Base-by-base conservation (phyloP, 2,888 invertebrate species). In the Alviniconcha strummeri region DNA sequence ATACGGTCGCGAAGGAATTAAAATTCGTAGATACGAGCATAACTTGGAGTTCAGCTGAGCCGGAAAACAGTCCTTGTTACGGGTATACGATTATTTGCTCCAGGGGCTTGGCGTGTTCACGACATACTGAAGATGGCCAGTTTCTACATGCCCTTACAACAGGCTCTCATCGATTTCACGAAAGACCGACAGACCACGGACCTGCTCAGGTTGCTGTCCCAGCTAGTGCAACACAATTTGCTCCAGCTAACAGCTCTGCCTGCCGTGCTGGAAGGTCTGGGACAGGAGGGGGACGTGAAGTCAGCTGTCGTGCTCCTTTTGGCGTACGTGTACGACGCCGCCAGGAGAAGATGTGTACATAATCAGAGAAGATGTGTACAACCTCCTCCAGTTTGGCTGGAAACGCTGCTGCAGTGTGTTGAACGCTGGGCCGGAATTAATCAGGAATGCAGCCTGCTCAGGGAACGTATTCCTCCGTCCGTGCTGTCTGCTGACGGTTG, bases 31-130 rank as follows among this genome's bases (percentile, higher is more conserved):
- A 36, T 36, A 36, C 36, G 36, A 36, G 36, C 36, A 36, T 36
- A 36, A 36, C 36, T n/a, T n/a, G n/a, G 36, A 36, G 36, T 36
- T 36, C 36, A 36, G 36, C 36, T 36, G 36, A 36, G 36, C 36
- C 36, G 36, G 36, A 36, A 36, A 36, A 36, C 36, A 36, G 36
- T 36, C 36, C 36, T 36, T 36, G 36, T 36, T 0, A 36, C 36
- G 60, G 4, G 13, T 60, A 60, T 11, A 11, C 60, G 13, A 60
- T 60, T 13, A 60, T 74, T 52, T 52, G 13, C 6, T 76, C 17
- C 76, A 76, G 76, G 56, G 5, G 76, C 76, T 15, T 54, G 76
- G 76, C 56, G 11, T 9, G 56, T 56, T 54, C 76, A 76, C 76
- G 76, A 76, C n/a, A 55, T 76, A 6, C 15, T 55, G 5, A 8